These are phyloP conservation scores for Scarus forsteni DNA, from an alignment of 2,797 vertebrate species.

Conservation along the genomic window DNA sequence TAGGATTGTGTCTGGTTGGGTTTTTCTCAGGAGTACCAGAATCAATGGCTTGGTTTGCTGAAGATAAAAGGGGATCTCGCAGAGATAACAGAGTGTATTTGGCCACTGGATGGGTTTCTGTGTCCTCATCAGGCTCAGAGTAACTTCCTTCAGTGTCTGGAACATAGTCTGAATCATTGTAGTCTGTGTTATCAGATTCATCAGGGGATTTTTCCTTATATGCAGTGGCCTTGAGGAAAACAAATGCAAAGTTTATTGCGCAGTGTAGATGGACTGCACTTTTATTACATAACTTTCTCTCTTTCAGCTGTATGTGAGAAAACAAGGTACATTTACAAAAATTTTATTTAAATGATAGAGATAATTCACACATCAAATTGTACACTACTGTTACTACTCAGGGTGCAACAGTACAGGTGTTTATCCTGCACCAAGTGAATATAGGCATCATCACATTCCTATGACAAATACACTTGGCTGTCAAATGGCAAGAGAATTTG, in stretches of 20 bases:
- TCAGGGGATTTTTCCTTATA: not conserved
- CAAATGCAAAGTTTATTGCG: not conserved
- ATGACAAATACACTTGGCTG: too few species aligned
- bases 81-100: not conserved
- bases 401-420: too few species aligned
- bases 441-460: too few species aligned
- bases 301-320: not conserved
- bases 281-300: not conserved
- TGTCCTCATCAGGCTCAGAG: conserved; percentile 1
- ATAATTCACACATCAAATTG: not conserved
- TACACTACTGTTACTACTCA: not conserved
- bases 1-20: not conserved
- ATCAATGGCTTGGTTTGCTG: not conserved
- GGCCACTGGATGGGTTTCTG: not conserved
- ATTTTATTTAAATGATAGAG: not conserved
- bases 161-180: not conserved
- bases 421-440: too few species aligned
- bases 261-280: not conserved
- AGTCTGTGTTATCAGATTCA: not conserved
- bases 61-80: not conserved
- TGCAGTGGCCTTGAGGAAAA: not conserved
- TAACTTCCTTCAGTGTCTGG: not conserved
- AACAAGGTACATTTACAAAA: not conserved
- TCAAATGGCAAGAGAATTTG: too few species aligned
- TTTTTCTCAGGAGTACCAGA: not conserved